Evolutionary conservation across 2,888 invertebrate genomes (phyloP).

Genomic region (Malthinus seriepunctatus): DNA sequence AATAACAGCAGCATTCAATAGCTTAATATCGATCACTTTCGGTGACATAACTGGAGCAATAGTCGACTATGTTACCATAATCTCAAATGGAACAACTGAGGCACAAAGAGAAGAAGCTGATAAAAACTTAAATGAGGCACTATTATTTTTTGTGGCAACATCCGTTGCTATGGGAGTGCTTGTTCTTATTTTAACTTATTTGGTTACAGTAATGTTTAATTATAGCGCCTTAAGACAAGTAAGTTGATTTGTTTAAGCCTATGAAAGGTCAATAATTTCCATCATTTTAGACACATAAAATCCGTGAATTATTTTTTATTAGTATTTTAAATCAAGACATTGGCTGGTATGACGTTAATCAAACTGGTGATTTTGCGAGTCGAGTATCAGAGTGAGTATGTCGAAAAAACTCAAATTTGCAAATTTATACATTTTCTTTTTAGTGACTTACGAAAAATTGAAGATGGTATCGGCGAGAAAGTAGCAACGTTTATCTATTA

Average conservation of each 20-base stretch:
- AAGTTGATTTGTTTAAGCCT: conserved; percentile 10
- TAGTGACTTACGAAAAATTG: conserved; percentile 74
- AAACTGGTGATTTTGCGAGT: conserved; percentile 74
- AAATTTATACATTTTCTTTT: conserved; percentile 15
- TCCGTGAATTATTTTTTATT: conserved; percentile 67
- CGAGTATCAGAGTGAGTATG: conserved; percentile 72
- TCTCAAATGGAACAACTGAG: neutral
- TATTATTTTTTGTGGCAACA: conserved; percentile 60
- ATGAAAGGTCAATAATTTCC: neutral
- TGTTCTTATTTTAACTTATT: conserved; percentile 65
- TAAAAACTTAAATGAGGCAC: conserved; percentile 2
- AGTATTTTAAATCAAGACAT: conserved; percentile 75
- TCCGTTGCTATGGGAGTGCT: conserved; percentile 64
- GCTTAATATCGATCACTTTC: conserved; percentile 69
- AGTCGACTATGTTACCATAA: conserved; percentile 48
- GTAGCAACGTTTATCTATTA: conserved; percentile 73
- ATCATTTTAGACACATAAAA: conserved; percentile 60
- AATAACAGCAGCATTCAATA: conserved; percentile 65
- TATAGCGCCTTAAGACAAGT: conserved; percentile 73
- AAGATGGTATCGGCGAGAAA: conserved; percentile 85
- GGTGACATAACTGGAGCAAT: conserved; percentile 67
- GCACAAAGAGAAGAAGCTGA: neutral
- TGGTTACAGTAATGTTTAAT: conserved; percentile 70
- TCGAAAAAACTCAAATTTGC: too few relatives aligned
- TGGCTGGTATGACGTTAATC: conserved; percentile 71